A percentile compares a stretch with the other conserved stretches of the same genome.
These are phyloP conservation scores for Bos javanicus DNA, from an alignment of 2,113 vertebrate species.

Conservation along the genomic window DNA sequence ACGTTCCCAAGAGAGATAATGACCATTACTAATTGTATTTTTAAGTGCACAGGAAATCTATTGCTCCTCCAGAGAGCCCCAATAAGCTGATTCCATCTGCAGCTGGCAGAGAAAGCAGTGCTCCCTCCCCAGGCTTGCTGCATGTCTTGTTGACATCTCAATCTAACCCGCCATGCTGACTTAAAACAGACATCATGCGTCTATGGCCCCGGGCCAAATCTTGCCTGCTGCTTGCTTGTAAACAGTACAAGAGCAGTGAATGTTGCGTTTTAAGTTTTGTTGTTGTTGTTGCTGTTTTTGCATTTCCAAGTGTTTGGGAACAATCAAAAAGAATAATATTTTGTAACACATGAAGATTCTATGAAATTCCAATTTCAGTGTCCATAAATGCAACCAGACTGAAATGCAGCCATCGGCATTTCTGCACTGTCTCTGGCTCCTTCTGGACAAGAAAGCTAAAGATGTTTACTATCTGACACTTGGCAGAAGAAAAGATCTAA, in stretches of 20 bases:
- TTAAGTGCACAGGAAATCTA: not conserved
- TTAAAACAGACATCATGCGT: fast-evolving
- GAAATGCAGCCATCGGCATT: not conserved
- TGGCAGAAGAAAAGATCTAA: not conserved
- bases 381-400: fast-evolving
- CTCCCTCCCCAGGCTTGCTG: fast-evolving
- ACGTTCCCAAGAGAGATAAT: not conserved
- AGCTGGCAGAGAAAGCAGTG: fast-evolving
- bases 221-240: fast-evolving
- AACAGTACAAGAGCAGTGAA: fast-evolving
- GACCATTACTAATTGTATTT: not conserved
- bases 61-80: not conserved
- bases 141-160: fast-evolving
- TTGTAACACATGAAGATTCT: not conserved
- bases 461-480: not conserved
- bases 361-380: not conserved
- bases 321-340: not conserved
- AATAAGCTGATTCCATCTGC: not conserved
- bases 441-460: not conserved
- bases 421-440: not conserved
- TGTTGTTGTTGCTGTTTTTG: not conserved
- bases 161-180: fast-evolving
- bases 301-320: not conserved
- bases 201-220: fast-evolving
- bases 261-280: fast-evolving